These are phyloP conservation scores for Struthidea cinerea DNA, from an alignment of 2,113 vertebrate species.

Conservation along the genomic window DNA sequence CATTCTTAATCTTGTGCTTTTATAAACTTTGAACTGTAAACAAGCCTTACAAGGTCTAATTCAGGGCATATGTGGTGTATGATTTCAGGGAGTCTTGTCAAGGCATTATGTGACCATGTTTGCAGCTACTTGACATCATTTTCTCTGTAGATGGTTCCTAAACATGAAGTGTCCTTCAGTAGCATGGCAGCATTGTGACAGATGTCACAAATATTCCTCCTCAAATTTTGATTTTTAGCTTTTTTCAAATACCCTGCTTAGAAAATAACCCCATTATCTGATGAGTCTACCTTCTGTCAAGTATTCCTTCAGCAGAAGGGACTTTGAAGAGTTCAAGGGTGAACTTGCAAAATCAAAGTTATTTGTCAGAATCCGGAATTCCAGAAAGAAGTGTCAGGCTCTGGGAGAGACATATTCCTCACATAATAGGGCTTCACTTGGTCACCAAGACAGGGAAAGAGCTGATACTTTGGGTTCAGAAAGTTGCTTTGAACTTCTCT, in stretches of 20 bases:
- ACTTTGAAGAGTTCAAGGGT: not conserved
- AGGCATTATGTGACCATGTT: not conserved
- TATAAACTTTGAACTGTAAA: not conserved
- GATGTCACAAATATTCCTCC: not conserved
- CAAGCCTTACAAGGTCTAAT: not conserved
- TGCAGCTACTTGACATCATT: not conserved
- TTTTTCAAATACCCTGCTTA: not conserved
- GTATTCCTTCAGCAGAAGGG: not conserved
- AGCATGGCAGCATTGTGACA: not conserved
- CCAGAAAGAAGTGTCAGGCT: not conserved
- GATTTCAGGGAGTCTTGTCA: not conserved
- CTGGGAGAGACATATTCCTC: fast-evolving
- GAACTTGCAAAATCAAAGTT: not conserved
- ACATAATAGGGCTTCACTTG: not conserved
- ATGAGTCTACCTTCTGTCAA: not conserved
- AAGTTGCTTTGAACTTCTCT: not conserved
- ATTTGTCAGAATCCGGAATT: not conserved
- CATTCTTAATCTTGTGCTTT: not conserved
- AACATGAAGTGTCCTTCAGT: not conserved
- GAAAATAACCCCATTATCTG: not conserved
- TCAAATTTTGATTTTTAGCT: not conserved
- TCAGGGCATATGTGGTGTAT: no score
- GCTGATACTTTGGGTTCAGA: not conserved
- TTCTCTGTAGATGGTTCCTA: not conserved
- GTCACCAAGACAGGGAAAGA: not conserved